phyloP scores from a whole-genome alignment of 53 echinoderm and acorn worm species.

The Echinometra lucunter region DNA sequence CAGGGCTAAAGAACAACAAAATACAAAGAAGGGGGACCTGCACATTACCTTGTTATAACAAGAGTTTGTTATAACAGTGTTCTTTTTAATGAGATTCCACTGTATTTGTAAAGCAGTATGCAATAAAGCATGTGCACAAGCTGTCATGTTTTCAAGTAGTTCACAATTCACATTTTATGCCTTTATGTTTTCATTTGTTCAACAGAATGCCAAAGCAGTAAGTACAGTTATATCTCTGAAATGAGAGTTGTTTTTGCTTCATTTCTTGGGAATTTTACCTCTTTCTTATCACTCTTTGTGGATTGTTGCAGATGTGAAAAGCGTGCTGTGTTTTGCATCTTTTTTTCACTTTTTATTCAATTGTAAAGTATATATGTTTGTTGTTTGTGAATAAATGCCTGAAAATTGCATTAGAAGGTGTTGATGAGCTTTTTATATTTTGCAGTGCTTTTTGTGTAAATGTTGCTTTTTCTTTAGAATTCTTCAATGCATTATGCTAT shows the following conservation, averaged over 20 bases:
- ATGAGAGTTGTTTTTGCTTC: neutral
- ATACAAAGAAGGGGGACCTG: no score
- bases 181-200: constrained; percentile 50
- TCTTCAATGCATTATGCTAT: neutral
- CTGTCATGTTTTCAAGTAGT: neutral
- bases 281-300: constrained; percentile 27
- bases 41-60: no score
- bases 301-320: constrained; percentile 58
- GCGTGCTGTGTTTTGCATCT: neutral
- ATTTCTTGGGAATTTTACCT: neutral
- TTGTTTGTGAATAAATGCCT: neutral
- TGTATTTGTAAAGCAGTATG: neutral
- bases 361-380: neutral
- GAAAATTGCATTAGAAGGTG: neutral
- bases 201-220: constrained; percentile 95
- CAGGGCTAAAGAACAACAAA: no score
- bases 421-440: neutral
- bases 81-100: neutral
- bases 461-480: neutral
- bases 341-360: neutral
- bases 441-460: neutral
- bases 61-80: no score
- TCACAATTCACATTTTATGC: neutral
- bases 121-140: neutral
- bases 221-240: constrained; percentile 68